phyloP scores from a whole-genome alignment of 2,888 invertebrate species.

The Holacanthella duospinosa region DNA sequence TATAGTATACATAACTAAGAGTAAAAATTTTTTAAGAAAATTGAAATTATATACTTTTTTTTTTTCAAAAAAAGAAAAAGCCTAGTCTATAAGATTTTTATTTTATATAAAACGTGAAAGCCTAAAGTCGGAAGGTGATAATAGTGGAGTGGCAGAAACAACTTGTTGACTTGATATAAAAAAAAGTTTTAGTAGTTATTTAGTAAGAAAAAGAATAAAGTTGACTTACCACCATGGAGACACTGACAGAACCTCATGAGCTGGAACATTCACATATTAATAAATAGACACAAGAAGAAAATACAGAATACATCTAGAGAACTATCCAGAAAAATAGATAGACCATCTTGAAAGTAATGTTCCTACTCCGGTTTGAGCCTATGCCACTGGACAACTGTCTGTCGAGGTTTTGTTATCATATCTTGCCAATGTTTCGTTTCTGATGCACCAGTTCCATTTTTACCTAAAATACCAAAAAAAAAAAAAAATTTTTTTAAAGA shows the following conservation, averaged over 20 bases:
- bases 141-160: background rate
- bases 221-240: background rate
- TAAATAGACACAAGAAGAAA: conserved; percentile 26
- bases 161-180: conserved; percentile 6
- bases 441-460: conserved; percentile 85
- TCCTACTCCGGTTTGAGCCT: conserved; percentile 79
- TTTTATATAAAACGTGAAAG: no score
- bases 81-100: no score
- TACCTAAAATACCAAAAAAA: conserved; percentile 50
- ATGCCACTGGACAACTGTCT: conserved; percentile 94
- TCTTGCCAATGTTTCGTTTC: conserved; percentile 98
- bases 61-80: no score
- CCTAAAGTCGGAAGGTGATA: no score
- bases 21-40: no score
- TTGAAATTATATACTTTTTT: no score
- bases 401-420: conserved; percentile 93
- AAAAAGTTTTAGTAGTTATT: no score
- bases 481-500: background rate
- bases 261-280: conserved; percentile 5
- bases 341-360: conserved; percentile 23
- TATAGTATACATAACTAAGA: no score
- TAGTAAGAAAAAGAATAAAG: background rate
- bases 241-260: background rate
- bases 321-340: conserved; percentile 34
- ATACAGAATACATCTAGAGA: conserved; percentile 15